These are phyloP conservation scores for Agrochola macilenta DNA, from an alignment of 2,888 invertebrate genomes.

Conservation along the genomic window DNA sequence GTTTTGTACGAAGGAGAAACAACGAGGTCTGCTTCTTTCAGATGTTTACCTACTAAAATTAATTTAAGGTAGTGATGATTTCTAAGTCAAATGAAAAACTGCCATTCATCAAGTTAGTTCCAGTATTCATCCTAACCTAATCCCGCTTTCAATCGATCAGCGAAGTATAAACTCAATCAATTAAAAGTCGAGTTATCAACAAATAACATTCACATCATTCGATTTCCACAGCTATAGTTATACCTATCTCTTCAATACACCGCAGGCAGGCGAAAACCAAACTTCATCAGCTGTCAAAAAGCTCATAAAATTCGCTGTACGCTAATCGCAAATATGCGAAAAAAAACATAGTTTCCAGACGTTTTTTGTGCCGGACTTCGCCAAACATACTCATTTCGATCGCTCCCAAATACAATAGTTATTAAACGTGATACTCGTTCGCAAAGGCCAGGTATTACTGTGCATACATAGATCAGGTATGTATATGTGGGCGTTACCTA, in stretches of 20 bases:
- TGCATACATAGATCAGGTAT: conserved; percentile 66
- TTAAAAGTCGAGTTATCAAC: background rate
- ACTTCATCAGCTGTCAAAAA: conserved; percentile 41
- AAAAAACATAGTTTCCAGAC: conserved; percentile 75
- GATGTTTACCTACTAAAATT: background rate
- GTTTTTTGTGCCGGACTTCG: conserved; percentile 77
- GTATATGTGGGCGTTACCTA: conserved; percentile 63
- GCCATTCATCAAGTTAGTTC: background rate
- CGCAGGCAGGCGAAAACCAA: conserved; percentile 30
- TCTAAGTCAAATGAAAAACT: background rate
- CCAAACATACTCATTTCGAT: conserved; percentile 87
- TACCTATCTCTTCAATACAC: conserved; percentile 21
- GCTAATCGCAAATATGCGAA: conserved; percentile 40
- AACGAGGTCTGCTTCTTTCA: background rate
- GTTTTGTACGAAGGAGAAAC: background rate
- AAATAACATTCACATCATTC: conserved; percentile 8
- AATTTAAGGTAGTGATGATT: background rate
- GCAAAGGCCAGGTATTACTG: conserved; percentile 75
- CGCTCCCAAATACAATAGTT: conserved; percentile 90
- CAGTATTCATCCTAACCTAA: background rate
- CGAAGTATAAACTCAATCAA: background rate
- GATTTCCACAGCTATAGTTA: conserved; percentile 11
- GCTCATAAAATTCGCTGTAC: conserved; percentile 46
- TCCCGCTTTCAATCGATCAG: background rate
- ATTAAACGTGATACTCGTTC: conserved; percentile 85